These are phyloP conservation scores for Limosa lapponica DNA, from an alignment of 2,797 vertebrate species.

Conservation along the genomic window DNA sequence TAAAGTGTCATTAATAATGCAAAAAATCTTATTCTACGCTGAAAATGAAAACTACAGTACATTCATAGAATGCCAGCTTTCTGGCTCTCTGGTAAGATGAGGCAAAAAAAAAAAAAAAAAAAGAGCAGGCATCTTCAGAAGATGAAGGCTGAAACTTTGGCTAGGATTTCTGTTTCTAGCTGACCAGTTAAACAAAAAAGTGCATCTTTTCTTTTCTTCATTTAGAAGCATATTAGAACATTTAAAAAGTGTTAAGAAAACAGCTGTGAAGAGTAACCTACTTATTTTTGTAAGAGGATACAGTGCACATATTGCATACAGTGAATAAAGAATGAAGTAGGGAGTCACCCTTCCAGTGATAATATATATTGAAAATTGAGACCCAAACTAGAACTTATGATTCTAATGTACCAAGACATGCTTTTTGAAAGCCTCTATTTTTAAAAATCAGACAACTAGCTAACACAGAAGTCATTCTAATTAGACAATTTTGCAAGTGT, in stretches of 20 bases:
- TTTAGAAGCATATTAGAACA: background rate
- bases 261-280: background rate
- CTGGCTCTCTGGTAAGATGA: background rate
- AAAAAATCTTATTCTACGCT: slow-evolving; percentile 25
- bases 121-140: background rate
- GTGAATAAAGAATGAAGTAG: background rate
- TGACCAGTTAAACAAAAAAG: background rate
- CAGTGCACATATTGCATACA: background rate
- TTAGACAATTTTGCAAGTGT: background rate
- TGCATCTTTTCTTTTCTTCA: background rate
- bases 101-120: background rate
- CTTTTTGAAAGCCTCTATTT: background rate
- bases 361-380: background rate
- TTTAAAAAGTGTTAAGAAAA: background rate
- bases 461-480: background rate
- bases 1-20: slow-evolving; percentile 55
- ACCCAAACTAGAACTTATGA: background rate
- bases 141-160: background rate
- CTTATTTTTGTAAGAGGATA: background rate
- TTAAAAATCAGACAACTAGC: background rate
- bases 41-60: slow-evolving; percentile 24
- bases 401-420: background rate
- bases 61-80: background rate
- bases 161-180: background rate
- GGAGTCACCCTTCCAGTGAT: background rate